Evolutionary conservation across 2,888 invertebrate species (phyloP).

Genomic region (Chelonus formosanus): DNA sequence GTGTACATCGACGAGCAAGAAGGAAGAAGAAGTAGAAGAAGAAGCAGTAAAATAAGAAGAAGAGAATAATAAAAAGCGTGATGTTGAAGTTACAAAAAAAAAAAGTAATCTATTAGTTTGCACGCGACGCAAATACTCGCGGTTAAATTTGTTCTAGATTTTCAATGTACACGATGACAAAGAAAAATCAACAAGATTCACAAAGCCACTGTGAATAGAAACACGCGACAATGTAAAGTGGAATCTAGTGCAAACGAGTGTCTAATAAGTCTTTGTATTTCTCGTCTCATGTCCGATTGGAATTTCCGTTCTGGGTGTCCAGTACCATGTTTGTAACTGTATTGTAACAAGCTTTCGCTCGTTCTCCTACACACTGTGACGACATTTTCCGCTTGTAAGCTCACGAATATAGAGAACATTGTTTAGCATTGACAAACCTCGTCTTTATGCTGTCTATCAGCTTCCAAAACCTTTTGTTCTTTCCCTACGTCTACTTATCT

Average conservation of each 20-base stretch:
- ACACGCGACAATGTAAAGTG: conserved; percentile 26
- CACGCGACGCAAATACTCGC: conserved; percentile 15
- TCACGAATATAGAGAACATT: conserved; percentile 8
- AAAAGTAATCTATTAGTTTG: conserved; percentile 16
- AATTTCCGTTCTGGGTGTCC: conserved; percentile 28
- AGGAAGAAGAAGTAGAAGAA: conserved; percentile 24
- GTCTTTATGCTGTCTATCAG: conserved; percentile 8
- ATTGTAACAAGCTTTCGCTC: too few relatives aligned
- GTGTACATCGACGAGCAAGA: conserved; percentile 33
- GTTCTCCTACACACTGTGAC: too few relatives aligned
- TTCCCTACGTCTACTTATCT: too few relatives aligned
- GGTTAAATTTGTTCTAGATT: conserved; percentile 26
- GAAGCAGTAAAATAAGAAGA: conserved; percentile 2
- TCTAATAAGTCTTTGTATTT: conserved; percentile 26
- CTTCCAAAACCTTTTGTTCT: neutral
- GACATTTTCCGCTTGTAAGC: conserved; percentile 28
- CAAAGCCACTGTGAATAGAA: conserved; percentile 8
- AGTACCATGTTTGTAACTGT: conserved; percentile 2
- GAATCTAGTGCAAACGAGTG: conserved; percentile 24
- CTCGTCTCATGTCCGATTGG: conserved; percentile 24
- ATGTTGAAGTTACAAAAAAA: neutral
- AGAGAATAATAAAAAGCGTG: neutral
- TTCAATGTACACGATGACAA: conserved; percentile 6
- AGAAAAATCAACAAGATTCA: conserved; percentile 5
- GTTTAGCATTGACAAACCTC: conserved; percentile 33